phyloP scores from a whole-genome alignment of 92 coral and sea anemone species.

The Desmophyllum pertusum region DNA sequence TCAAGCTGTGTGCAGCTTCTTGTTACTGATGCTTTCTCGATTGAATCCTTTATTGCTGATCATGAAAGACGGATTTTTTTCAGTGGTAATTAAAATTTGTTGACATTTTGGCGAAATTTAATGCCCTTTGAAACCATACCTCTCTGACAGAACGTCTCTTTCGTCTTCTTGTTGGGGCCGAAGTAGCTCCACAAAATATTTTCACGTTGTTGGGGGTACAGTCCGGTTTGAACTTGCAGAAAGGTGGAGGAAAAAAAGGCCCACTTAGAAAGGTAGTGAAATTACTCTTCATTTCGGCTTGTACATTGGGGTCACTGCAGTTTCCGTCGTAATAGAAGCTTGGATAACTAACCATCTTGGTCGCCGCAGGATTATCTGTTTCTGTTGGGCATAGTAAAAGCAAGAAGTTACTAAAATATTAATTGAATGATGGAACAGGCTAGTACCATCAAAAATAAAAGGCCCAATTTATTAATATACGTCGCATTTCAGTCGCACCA shows the following conservation, averaged over 20 bases:
- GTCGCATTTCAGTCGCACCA: too few species aligned
- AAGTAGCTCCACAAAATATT: conserved; percentile 79
- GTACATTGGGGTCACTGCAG: conserved; percentile 75
- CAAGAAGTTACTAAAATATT: background rate
- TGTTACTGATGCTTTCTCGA: too few species aligned
- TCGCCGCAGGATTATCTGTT: conserved; percentile 54
- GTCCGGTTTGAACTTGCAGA: conserved; percentile 39
- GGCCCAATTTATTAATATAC: too few species aligned
- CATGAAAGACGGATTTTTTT: too few species aligned
- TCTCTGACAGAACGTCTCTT: too few species aligned
- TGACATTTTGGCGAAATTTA: too few species aligned
- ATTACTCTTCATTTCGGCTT: conserved; percentile 37
- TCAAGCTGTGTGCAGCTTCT: too few species aligned
- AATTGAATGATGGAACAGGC: background rate
- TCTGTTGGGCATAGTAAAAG: conserved; percentile 37
- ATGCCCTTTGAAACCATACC: too few species aligned
- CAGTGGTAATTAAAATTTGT: too few species aligned
- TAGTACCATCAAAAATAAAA: too few species aligned
- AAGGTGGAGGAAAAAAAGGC: conserved; percentile 54
- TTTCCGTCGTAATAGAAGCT: conserved; percentile 69
- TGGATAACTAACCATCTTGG: conserved; percentile 25
- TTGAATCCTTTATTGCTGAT: too few species aligned
- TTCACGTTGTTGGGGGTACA: conserved; percentile 47
- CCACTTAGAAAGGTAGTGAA: conserved; percentile 23
- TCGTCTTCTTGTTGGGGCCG: too few species aligned